Conservation (phyloP, 2,888 invertebrate genomes). For the Yponomeuta sedellus region DNA sequence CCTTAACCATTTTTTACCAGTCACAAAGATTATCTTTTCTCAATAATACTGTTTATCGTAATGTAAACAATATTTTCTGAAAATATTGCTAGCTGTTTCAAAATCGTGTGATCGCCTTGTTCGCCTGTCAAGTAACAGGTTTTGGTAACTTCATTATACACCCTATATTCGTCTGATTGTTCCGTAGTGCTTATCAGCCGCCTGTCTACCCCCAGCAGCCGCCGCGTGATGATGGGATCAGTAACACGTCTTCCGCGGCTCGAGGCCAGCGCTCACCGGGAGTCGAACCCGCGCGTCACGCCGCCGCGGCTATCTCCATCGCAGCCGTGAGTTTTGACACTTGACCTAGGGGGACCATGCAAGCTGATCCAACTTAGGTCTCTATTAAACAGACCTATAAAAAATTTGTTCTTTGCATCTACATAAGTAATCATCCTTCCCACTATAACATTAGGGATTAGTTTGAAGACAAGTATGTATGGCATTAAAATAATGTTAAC, state of each 20-base stretch:
- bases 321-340: conserved; percentile 37
- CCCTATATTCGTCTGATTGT: too few species aligned
- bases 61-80: neutral
- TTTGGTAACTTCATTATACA: neutral
- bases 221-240: neutral
- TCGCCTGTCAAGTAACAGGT: neutral
- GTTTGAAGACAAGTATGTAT: too few species aligned
- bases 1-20: too few species aligned
- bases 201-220: neutral
- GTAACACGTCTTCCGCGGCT: neutral
- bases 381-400: too few species aligned
- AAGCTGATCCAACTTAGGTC: neutral
- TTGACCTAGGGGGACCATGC: conserved; percentile 46
- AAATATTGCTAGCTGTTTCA: neutral
- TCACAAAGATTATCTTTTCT: too few species aligned
- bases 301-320: neutral
- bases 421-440: too few species aligned
- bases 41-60: too few species aligned
- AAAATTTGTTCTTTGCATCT: too few species aligned
- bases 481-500: too few species aligned
- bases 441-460: too few species aligned
- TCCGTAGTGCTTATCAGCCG: neutral
- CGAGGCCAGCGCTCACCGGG: neutral
- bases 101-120: neutral
- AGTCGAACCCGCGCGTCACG: neutral